Evolutionary conservation across 2,888 invertebrate species (phyloP), one percentile per base, ranked within the genome.

Genomic region (Pharmacophagus antenor): DNA sequence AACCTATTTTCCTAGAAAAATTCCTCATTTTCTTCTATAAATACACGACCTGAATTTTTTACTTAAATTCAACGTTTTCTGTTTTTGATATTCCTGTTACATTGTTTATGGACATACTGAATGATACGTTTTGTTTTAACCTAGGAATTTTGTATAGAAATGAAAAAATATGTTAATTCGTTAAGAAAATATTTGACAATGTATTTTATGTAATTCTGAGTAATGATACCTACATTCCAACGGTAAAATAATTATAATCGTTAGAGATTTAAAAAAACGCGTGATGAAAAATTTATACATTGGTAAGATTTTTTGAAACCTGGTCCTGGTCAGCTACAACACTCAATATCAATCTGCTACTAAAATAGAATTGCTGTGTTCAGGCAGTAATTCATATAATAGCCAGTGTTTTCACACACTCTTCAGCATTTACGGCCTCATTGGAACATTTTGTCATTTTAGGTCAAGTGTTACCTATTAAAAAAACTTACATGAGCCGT

Each of bases 31-130:
- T n/a, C n/a, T n/a, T 47, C 20, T 23, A 18, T 6, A 15, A 49
- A 59, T 41, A 53, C 55, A 23, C 31, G 50, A 49, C 49, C 50
- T 59, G 59, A 59, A 59, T 59, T 54, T 49, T 18, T 59, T 54
- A 59, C 54, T 18, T 12, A 23, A 12, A 22, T 20, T 42, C 59
- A n/a, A 17, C 48, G 25, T 59, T 59, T 44, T 31, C 48, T 25
- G 22, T 7, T 50, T 46, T 54, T 25, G 7, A 10, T 54, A 17
- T 31, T 49, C 18, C n/a, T 49, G 27, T 27, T 42, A 48, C 42
- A 53, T 53, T 53, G 17, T 22, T 23, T 12, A 31, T 31, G 31
- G 2, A 31, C 21, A 20, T 10, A 31, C 12, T 12, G 41, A 41
- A 18, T 20, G 20, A 44, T 12, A 20, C 12, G 15, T 31, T 31